phyloP scores from a whole-genome alignment of 1,140 invertebrate genomes.

The Luehdorfia chinensis region DNA sequence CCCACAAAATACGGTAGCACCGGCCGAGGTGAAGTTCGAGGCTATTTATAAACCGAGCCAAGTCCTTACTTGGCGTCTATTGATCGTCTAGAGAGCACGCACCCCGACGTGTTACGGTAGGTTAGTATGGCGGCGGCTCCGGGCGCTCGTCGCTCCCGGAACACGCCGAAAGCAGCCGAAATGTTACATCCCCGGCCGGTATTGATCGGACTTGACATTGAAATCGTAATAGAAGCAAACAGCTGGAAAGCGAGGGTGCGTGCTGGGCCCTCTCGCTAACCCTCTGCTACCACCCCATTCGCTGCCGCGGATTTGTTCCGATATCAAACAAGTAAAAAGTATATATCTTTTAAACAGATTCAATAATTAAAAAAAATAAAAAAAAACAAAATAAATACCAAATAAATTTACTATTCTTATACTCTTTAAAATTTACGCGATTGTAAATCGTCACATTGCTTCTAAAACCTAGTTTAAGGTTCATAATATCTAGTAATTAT shows the following conservation, averaged over 20 bases:
- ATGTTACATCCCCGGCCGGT: conserved; percentile 70
- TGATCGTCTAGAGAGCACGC: conserved; percentile 67
- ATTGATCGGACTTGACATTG: conserved; percentile 79
- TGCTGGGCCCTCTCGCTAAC: conserved; percentile 28
- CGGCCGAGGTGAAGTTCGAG: conserved; percentile 70
- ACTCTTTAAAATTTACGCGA: neutral
- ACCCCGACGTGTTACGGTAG: conserved; percentile 71
- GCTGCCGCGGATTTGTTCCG: conserved; percentile 5
- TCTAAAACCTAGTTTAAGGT: conserved; percentile 27
- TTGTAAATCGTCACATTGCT: conserved; percentile 24
- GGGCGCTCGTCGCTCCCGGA: too few relatives aligned
- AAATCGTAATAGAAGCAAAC: conserved; percentile 77
- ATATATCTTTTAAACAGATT: neutral
- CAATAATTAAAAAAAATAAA: neutral
- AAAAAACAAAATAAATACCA: too few relatives aligned
- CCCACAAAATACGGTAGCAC: conserved; percentile 43
- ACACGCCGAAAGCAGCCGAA: conserved; percentile 61
- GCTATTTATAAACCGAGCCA: conserved; percentile 70
- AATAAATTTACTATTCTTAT: too few relatives aligned
- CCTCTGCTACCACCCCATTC: conserved; percentile 15
- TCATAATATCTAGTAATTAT: conserved; percentile 63
- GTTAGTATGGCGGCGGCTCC: conserved; percentile 65
- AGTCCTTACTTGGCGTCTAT: conserved; percentile 62
- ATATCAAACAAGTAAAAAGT: conserved; percentile 10
- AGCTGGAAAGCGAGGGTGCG: conserved; percentile 67